Conservation (phyloP, 2,113 vertebrate genomes). For the Triplophysa tibetana region DNA sequence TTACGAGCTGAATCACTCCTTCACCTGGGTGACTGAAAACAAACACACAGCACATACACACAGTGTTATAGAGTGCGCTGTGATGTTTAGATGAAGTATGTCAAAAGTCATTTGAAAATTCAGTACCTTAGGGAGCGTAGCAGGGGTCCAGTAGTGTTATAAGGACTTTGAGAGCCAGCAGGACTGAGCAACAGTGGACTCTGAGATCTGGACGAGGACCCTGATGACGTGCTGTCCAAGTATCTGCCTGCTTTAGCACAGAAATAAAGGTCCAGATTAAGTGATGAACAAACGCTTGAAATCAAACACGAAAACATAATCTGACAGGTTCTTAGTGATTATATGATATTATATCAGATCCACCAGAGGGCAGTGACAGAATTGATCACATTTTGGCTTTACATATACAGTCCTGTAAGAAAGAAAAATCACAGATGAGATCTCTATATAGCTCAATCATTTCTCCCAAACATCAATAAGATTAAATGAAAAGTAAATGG, state of each 20-base stretch:
- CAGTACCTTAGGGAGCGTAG: slow-evolving; percentile 71
- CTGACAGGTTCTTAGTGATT: too few species aligned
- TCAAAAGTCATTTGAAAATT: background rate
- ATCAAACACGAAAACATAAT: background rate
- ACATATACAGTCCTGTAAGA: background rate
- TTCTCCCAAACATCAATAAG: too few species aligned
- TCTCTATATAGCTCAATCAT: too few species aligned
- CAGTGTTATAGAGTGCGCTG: background rate
- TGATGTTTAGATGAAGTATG: background rate
- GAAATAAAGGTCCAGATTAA: background rate
- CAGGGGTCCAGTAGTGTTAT: slow-evolving; percentile 65
- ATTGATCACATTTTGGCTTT: background rate
- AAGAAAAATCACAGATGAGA: too few species aligned
- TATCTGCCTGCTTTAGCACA: slow-evolving; percentile 71
- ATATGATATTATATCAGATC: background rate
- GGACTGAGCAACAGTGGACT: slow-evolving; percentile 86
- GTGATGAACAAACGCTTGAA: background rate
- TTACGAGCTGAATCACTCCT: slow-evolving; percentile 84
- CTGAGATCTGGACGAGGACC: slow-evolving; percentile 86
- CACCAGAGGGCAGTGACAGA: slow-evolving; percentile 32
- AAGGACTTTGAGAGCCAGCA: slow-evolving; percentile 73
- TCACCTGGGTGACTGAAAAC: slow-evolving; percentile 76
- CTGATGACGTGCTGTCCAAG: slow-evolving; percentile 86
- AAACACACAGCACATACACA: slow-evolving; percentile 39
- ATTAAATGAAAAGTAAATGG: too few species aligned